These are phyloP conservation scores for Cancer borealis DNA, from an alignment of 2,888 invertebrate genomes.

Conservation along the genomic window DNA sequence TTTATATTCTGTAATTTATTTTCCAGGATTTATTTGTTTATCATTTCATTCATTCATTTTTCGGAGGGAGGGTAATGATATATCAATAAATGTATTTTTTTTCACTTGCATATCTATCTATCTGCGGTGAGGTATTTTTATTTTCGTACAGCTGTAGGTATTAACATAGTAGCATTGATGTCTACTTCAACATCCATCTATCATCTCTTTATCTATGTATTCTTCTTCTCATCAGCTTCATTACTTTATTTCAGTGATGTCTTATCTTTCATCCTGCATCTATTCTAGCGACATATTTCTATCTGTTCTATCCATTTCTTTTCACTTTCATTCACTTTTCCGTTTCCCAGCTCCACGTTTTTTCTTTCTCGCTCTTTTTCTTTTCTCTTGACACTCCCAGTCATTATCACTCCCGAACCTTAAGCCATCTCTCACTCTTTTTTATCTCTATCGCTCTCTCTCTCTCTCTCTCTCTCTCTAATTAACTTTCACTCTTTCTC, in stretches of 20 bases:
- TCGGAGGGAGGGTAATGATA: neutral
- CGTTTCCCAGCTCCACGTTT: neutral
- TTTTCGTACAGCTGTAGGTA: neutral
- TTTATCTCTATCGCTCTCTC: slow-evolving; percentile 29
- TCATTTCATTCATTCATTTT: too few species aligned
- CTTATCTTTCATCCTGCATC: neutral
- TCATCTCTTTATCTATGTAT: neutral
- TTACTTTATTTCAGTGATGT: too few species aligned
- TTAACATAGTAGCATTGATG: neutral
- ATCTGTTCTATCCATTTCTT: neutral
- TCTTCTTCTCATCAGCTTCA: neutral
- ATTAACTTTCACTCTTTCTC: neutral
- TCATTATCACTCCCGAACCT: neutral
- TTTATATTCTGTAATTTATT: neutral
- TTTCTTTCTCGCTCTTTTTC: neutral
- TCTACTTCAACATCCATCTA: neutral
- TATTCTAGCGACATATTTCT: neutral
- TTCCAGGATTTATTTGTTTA: neutral
- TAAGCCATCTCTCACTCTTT: neutral
- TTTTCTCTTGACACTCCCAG: neutral
- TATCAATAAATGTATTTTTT: neutral
- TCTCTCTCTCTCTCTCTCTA: neutral
- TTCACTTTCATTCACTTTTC: neutral
- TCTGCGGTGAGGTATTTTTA: neutral
- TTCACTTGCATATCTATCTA: neutral